phyloP scores from a whole-genome alignment of 2,888 invertebrate species.

The Stramonita haemastoma region DNA sequence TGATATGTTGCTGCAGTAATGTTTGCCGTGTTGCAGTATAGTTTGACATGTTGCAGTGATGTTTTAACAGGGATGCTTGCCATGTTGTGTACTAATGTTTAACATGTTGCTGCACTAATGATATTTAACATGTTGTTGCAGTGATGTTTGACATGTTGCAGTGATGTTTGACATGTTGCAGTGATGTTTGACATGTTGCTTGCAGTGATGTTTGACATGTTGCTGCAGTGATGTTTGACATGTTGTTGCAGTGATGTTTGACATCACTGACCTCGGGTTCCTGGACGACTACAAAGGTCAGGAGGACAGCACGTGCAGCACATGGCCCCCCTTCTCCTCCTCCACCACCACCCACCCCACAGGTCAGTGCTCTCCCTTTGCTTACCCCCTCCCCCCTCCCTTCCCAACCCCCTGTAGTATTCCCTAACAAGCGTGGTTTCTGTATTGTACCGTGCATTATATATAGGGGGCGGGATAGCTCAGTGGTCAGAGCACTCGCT shows the following conservation, averaged over 20 bases:
- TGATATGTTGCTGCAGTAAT: no score
- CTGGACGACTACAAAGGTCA: constrained; percentile 19
- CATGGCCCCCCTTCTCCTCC: neutral
- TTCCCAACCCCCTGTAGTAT: neutral
- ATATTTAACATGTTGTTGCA: no score
- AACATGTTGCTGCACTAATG: no score
- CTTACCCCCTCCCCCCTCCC: neutral
- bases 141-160: no score
- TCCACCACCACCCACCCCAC: neutral
- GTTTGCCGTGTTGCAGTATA: no score
- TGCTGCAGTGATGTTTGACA: neutral
- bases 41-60: no score
- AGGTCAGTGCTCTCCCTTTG: neutral
- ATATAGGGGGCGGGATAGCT: no score
- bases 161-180: no score
- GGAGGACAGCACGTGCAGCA: neutral
- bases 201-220: neutral
- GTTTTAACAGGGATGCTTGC: no score
- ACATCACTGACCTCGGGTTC: constrained; percentile 26
- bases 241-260: constrained; percentile 32
- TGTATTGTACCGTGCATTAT: no score
- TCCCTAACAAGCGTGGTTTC: neutral
- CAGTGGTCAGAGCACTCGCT: no score
- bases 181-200: neutral
- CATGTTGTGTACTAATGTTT: no score